Conservation (phyloP, 2,888 invertebrate species). For the Amphipoea oculea region DNA sequence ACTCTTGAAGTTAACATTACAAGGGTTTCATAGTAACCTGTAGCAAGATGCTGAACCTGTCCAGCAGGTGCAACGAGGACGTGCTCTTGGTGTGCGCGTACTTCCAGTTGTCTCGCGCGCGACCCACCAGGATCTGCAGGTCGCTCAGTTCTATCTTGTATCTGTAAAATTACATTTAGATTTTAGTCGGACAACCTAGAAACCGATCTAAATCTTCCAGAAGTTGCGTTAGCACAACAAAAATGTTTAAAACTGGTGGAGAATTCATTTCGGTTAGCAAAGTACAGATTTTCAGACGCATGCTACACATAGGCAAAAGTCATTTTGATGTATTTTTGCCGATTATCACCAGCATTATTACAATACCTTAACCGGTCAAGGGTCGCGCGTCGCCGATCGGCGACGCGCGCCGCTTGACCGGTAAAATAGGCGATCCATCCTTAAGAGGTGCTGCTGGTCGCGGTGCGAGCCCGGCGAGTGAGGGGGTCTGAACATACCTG, state of each 20-base stretch:
- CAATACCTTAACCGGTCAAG: not conserved
- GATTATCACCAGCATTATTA: not conserved
- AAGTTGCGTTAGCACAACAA: not conserved
- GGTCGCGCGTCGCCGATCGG: too few relatives aligned
- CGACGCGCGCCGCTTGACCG: too few relatives aligned
- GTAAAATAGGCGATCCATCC: not conserved
- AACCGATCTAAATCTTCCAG: not conserved
- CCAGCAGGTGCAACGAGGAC: slow-evolving; percentile 96
- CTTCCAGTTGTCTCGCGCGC: slow-evolving; percentile 97
- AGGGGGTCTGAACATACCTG: not conserved
- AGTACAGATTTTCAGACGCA: not conserved
- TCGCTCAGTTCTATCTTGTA: slow-evolving; percentile 95
- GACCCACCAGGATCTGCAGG: slow-evolving; percentile 96
- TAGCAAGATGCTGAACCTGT: slow-evolving; percentile 93
- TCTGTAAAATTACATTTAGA: slow-evolving; percentile 76
- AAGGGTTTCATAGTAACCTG: slow-evolving; percentile 78
- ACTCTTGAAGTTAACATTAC: not conserved
- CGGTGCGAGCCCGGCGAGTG: slow-evolving; percentile 90
- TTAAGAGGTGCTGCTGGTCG: slow-evolving; percentile 46
- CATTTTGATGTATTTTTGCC: not conserved
- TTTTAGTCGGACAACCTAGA: not conserved
- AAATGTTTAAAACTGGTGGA: not conserved
- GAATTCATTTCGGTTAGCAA: not conserved
- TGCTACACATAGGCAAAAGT: not conserved
- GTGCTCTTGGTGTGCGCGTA: slow-evolving; percentile 96